A percentile compares a stretch with the other conserved stretches of the same genome.
Conservation (phyloP, 2,113 vertebrate genomes). For the Peromyscus leucopus region DNA sequence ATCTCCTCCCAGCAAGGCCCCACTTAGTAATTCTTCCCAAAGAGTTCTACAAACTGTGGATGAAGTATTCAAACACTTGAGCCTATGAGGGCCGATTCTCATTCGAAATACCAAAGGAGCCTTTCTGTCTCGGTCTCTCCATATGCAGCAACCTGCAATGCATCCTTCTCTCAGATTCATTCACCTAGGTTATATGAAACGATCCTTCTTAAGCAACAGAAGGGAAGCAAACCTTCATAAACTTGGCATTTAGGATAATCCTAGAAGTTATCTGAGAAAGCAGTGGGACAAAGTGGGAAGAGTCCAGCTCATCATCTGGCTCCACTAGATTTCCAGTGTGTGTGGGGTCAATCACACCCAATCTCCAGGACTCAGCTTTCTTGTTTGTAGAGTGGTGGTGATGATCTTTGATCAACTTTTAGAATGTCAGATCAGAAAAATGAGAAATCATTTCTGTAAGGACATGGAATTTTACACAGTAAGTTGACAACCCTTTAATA, state of each 20-base stretch:
- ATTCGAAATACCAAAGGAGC: background rate
- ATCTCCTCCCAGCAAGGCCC: background rate
- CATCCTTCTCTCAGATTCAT: no score
- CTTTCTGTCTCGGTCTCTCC: background rate
- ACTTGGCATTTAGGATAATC: background rate
- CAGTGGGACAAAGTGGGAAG: accelerated
- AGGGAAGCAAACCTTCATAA: background rate
- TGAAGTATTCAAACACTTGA: background rate
- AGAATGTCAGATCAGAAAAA: background rate
- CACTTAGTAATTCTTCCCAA: background rate
- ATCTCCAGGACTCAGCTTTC: background rate
- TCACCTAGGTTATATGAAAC: background rate
- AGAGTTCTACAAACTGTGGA: background rate
- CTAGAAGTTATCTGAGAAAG: background rate
- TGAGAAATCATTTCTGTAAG: background rate
- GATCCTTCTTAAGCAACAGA: background rate
- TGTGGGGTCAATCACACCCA: no score
- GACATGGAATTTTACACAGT: background rate
- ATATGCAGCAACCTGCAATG: background rate
- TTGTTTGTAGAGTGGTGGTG: background rate
- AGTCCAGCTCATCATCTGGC: no score
- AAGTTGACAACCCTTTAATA: background rate
- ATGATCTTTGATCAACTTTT: background rate
- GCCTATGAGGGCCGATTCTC: background rate
- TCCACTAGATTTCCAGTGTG: accelerated